These are phyloP conservation scores for Pseudomyrmex gracilis DNA, from an alignment of 1,140 invertebrate species.

Conservation along the genomic window DNA sequence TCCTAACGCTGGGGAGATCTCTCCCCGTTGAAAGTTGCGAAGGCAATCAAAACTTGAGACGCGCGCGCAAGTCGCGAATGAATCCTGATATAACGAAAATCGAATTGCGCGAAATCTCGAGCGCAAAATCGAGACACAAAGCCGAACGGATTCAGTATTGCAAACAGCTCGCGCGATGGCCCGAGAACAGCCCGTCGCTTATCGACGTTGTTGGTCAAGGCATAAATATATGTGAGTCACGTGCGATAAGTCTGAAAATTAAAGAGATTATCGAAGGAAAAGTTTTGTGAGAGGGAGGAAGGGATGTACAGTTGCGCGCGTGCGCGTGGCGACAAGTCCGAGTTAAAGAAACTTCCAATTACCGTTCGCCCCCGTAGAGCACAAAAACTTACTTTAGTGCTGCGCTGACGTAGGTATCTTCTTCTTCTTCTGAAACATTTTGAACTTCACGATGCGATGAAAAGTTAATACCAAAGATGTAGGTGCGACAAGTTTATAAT, in stretches of 20 bases:
- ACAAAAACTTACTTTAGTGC: conserved; percentile 2
- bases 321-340: not conserved
- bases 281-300: not conserved
- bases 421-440: conserved; percentile 2
- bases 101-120: conserved; percentile 22
- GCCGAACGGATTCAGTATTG: too few species aligned
- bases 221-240: too few species aligned
- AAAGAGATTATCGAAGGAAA: not conserved
- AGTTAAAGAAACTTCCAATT: not conserved
- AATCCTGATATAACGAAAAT: not conserved
- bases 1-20: conserved; percentile 6
- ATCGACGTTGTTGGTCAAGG: too few species aligned
- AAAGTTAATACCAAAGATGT: conserved; percentile 33
- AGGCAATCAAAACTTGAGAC: conserved; percentile 31
- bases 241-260: not conserved
- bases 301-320: not conserved
- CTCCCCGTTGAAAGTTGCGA: not conserved
- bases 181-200: too few species aligned
- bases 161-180: too few species aligned
- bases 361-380: not conserved
- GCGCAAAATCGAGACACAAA: not conserved
- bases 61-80: not conserved
- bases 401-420: not conserved
- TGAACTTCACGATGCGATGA: conserved; percentile 5
- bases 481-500: conserved; percentile 1